Conservation (phyloP, 92 coral and sea anemone genomes). For the Nematostella vectensis region DNA sequence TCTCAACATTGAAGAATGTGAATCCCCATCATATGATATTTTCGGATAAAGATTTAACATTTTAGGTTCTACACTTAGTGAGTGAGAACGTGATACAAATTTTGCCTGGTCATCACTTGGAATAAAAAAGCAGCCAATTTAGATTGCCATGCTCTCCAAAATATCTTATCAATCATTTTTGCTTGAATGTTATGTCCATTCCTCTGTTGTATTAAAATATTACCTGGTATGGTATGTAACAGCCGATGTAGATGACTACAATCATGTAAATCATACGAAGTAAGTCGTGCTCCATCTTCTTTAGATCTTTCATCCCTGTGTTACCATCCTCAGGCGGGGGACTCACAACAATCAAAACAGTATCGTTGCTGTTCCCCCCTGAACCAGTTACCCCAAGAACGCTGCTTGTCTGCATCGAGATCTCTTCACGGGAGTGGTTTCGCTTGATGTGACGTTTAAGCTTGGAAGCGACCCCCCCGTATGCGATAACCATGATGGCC, state of each 20-base stretch:
- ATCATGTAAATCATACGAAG: conserved; percentile 66
- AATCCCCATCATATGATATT: too few relatives aligned
- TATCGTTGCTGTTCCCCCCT: neutral
- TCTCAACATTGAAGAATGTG: too few relatives aligned
- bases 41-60: too few relatives aligned
- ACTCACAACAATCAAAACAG: neutral
- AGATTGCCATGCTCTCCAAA: too few relatives aligned
- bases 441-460: conserved; percentile 21
- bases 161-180: too few relatives aligned
- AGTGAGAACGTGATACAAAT: too few relatives aligned
- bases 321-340: conserved; percentile 1
- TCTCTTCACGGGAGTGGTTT: neutral
- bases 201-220: too few relatives aligned
- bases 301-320: neutral
- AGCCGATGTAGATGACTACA: conserved; percentile 45
- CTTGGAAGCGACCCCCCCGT: conserved; percentile 27
- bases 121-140: too few relatives aligned
- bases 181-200: too few relatives aligned
- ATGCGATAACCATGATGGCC: conserved; percentile 6
- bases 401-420: neutral
- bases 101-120: too few relatives aligned
- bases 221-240: conserved; percentile 69
- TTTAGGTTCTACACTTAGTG: too few relatives aligned
- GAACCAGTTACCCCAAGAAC: neutral
- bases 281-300: conserved; percentile 45